Percentiles rank a stretch among this genome's conserved stretches.
These are phyloP conservation scores for Rhynchomys soricoides DNA, from an alignment of 2,113 vertebrate genomes.

Conservation along the genomic window DNA sequence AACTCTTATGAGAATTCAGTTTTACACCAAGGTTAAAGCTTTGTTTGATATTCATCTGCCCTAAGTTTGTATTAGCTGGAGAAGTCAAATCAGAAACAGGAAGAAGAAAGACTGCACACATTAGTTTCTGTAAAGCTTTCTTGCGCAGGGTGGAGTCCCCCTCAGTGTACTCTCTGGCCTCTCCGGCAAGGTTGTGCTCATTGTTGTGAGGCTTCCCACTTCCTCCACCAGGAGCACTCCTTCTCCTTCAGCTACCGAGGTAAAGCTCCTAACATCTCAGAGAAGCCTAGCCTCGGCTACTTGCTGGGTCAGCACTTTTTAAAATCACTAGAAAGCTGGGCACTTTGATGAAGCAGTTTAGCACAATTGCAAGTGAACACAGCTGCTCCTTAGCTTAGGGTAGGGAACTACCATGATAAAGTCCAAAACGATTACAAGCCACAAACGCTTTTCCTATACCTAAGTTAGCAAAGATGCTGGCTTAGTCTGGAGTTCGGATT, in stretches of 20 bases:
- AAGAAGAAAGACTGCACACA: neutral
- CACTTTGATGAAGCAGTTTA: neutral
- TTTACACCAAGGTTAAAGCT: slow-evolving; percentile 17
- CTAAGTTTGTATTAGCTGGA: neutral
- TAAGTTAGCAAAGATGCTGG: neutral
- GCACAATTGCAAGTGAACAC: neutral
- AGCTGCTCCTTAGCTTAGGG: neutral
- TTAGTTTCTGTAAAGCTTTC: neutral
- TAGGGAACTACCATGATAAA: neutral
- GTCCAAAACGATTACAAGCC: neutral
- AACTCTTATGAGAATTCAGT: slow-evolving; percentile 9
- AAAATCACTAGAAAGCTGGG: neutral
- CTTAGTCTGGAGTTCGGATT: neutral
- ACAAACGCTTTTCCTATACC: neutral
- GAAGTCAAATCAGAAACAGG: neutral
- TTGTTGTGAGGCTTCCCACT: neutral
- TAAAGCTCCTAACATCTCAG: neutral
- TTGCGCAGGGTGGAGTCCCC: neutral
- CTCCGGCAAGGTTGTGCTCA: neutral
- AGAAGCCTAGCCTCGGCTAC: neutral
- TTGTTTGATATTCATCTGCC: slow-evolving; percentile 4
- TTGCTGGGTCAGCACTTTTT: neutral
- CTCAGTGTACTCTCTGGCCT: neutral
- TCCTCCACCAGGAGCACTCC: neutral
- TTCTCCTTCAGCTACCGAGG: neutral